Evolutionary conservation across 2,888 invertebrate genomes (phyloP).

Genomic region (Melanargia galathea): DNA sequence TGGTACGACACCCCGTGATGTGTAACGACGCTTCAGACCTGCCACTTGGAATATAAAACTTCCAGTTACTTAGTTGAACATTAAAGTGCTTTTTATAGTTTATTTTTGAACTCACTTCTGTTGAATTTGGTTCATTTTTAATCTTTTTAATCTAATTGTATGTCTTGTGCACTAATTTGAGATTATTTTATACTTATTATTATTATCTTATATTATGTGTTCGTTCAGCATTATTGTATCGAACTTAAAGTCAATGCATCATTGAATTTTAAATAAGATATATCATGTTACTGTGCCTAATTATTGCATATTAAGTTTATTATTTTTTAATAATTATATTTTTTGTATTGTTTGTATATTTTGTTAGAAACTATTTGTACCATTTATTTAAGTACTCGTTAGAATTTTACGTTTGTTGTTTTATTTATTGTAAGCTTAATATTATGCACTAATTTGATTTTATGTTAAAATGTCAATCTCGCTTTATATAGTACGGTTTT

Average conservation of each 20-base stretch:
- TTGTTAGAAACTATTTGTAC: slow-evolving; percentile 34
- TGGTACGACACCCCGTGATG: slow-evolving; percentile 97
- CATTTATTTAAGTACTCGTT: slow-evolving; percentile 29
- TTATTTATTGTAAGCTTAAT: slow-evolving; percentile 12
- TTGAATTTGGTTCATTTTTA: slow-evolving; percentile 35
- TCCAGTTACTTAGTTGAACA: slow-evolving; percentile 51
- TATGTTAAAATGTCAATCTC: slow-evolving; percentile 9
- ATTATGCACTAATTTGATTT: slow-evolving; percentile 5
- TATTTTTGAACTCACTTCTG: slow-evolving; percentile 31
- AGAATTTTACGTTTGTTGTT: slow-evolving; percentile 24
- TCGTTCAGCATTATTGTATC: slow-evolving; percentile 12
- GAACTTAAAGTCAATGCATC: background rate
- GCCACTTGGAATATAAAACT: slow-evolving; percentile 53
- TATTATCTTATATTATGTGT: background rate
- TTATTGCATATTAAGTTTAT: slow-evolving; percentile 39
- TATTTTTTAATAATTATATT: slow-evolving; percentile 41
- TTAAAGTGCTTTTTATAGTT: slow-evolving; percentile 53
- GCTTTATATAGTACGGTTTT: background rate
- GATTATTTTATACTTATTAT: slow-evolving; percentile 20
- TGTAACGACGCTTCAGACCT: slow-evolving; percentile 72
- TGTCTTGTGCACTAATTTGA: slow-evolving; percentile 40
- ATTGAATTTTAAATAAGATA: slow-evolving; percentile 16
- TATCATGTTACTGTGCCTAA: slow-evolving; percentile 36
- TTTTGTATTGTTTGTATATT: slow-evolving; percentile 36
- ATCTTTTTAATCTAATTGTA: slow-evolving; percentile 42